These are phyloP conservation scores for Chloroceryle aenea DNA, from an alignment of 2,113 vertebrate genomes.

Conservation along the genomic window DNA sequence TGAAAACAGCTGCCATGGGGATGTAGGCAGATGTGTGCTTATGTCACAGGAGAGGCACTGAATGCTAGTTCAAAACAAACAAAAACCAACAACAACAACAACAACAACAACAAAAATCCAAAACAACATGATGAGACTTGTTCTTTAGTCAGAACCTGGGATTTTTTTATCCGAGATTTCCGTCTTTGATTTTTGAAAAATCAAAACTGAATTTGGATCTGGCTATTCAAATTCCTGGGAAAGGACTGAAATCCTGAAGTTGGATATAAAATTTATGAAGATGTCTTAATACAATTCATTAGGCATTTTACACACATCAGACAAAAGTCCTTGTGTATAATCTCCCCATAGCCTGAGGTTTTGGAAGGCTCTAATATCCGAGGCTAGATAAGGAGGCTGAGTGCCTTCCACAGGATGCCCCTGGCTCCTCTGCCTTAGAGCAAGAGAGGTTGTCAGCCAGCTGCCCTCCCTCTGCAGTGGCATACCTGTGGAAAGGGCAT, in stretches of 20 bases:
- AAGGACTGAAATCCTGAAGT: not conserved
- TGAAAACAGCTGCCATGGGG: not conserved
- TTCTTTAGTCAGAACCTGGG: not conserved
- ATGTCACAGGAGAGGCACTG: not conserved
- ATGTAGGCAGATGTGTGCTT: not conserved
- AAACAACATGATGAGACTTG: not conserved
- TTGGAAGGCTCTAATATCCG: not conserved
- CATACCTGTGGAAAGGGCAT: not conserved
- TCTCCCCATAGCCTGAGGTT: not conserved
- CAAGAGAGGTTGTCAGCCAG: not conserved
- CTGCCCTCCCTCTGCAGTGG: not conserved
- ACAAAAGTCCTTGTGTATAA: not conserved
- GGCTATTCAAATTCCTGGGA: not conserved
- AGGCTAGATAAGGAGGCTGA: not conserved
- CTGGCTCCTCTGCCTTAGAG: not conserved
- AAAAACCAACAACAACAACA: not conserved
- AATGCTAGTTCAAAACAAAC: not conserved
- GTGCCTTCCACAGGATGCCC: not conserved
- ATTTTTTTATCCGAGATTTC: not conserved
- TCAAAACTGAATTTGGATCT: not conserved
- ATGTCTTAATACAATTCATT: not conserved
- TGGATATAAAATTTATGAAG: not conserved
- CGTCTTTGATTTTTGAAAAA: not conserved
- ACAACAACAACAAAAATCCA: not conserved
- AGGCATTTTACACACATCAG: not conserved